Evolutionary conservation across 2,888 invertebrate genomes (phyloP), one percentile per base, ranked within the genome.

Genomic region (Ochropleura leucogaster): DNA sequence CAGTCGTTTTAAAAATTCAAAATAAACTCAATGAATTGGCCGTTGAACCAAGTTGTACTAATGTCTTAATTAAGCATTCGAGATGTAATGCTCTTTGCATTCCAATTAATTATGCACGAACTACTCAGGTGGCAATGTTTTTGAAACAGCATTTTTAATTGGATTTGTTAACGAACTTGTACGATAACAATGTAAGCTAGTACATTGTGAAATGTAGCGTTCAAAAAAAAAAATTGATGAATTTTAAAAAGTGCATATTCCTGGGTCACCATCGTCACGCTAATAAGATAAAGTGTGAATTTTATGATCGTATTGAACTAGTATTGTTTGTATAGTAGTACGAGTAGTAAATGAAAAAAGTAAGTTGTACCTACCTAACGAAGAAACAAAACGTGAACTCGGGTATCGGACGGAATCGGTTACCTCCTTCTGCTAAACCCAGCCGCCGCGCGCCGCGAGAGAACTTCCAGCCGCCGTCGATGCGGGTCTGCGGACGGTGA

Each of bases 1-100:
- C 8, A 10, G 18, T 47, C 0, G 20, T 30, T 63, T 74, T 40
- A 80, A 70, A 79, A 80, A 74, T 72, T 74, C 68, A 40, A 63
- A 85, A 85, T 59, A 67, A 83, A 86, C 74, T 80, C 77, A 82
- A 87, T 88, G 85, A 87, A 89, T 87, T 85, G 74, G 73, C 76
- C 68, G 71, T 79, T 80, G 73, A 83, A 85, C 84, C 80, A 80
- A 83, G 74, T 73, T 78, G 67, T 51, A 70, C 71, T 83, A 82
- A 87, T 84, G 81, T 77, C 72, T 80, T 82, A 81, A 81, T 83
- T 73, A 74, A 44, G 68, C n/a, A 44, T 59, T 71, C 20, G 60
- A 49, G 69, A 79, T 73, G 68, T 78, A 83, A 83, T 63, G 59
- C 69, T 71, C 40, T 77, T 68, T 72, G 69, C 42, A 70, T 69